Percentiles rank a stretch among this genome's conserved stretches.
Evolutionary conservation across 1,140 invertebrate genomes (phyloP).

Genomic region (Heliconius hermathena): DNA sequence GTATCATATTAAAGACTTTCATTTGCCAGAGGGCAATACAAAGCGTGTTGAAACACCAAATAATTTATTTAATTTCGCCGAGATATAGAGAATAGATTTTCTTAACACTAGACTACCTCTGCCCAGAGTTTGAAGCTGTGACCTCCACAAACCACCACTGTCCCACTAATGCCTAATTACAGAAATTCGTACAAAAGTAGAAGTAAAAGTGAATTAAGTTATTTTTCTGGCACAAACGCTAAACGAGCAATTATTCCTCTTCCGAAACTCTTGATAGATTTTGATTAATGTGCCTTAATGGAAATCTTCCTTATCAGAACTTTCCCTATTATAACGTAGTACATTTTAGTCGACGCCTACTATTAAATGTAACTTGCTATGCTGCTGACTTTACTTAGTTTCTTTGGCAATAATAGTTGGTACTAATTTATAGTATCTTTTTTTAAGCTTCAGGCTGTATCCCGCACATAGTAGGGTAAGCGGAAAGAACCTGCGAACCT

Average conservation of each 20-base stretch:
- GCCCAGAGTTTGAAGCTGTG: not conserved
- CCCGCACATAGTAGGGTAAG: too few relatives aligned
- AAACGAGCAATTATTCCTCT: constrained; percentile 5
- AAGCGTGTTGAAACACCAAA: too few relatives aligned
- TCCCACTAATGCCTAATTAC: not conserved
- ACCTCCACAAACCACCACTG: not conserved
- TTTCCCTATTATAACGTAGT: not conserved
- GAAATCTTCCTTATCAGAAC: constrained; percentile 11
- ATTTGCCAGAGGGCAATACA: too few relatives aligned
- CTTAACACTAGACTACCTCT: not conserved
- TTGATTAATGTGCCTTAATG: constrained; percentile 7
- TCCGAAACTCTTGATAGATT: constrained; percentile 6
- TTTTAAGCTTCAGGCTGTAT: not conserved
- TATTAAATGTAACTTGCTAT: not conserved
- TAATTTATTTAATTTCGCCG: too few relatives aligned
- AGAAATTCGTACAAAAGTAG: not conserved
- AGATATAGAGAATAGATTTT: not conserved
- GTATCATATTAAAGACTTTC: too few relatives aligned
- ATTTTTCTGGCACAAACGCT: constrained; percentile 1
- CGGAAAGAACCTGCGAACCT: too few relatives aligned
- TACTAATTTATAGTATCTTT: not conserved
- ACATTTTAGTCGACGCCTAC: not conserved
- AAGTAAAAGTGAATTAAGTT: constrained; percentile 1
- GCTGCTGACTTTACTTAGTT: not conserved
- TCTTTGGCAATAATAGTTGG: not conserved